Conservation (phyloP, 2,888 invertebrate genomes). For the Ptychoptera contaminata region DNA sequence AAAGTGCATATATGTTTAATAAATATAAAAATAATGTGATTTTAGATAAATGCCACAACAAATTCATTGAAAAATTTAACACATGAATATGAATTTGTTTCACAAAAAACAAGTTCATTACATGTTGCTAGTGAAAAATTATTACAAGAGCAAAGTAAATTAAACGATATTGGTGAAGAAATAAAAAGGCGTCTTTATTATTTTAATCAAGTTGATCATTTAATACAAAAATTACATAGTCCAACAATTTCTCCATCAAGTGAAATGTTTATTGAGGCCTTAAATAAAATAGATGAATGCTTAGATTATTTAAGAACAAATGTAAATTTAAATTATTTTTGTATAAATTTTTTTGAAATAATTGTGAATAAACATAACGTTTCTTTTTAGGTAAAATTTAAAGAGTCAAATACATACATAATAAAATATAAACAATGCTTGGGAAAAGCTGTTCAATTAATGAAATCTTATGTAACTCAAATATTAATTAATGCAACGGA, state of each 20-base stretch:
- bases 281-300: conserved; percentile 75
- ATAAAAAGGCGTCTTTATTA: conserved; percentile 67
- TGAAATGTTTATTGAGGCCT: conserved; percentile 64
- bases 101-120: conserved; percentile 81
- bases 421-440: conserved; percentile 76
- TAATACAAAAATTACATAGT: conserved; percentile 62
- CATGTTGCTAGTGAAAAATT: conserved; percentile 86
- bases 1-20: conserved; percentile 16
- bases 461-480: conserved; percentile 62
- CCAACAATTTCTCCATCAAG: conserved; percentile 69
- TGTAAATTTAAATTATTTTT: conserved; percentile 36
- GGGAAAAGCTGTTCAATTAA: conserved; percentile 59
- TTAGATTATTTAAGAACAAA: conserved; percentile 68
- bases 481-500: conserved; percentile 66
- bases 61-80: conserved; percentile 54
- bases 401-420: conserved; percentile 68
- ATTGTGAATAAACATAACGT: conserved; percentile 8
- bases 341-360: background rate
- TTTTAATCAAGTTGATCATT: conserved; percentile 69
- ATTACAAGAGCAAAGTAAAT: conserved; percentile 70
- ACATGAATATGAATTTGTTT: conserved; percentile 70
- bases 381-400: conserved; percentile 52
- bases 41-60: conserved; percentile 50
- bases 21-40: background rate
- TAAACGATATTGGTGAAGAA: conserved; percentile 64